Evolutionary conservation across 2,797 vertebrate genomes (phyloP), one percentile per base, ranked within the genome.

Genomic region (Yasuhikotakia modesta): DNA sequence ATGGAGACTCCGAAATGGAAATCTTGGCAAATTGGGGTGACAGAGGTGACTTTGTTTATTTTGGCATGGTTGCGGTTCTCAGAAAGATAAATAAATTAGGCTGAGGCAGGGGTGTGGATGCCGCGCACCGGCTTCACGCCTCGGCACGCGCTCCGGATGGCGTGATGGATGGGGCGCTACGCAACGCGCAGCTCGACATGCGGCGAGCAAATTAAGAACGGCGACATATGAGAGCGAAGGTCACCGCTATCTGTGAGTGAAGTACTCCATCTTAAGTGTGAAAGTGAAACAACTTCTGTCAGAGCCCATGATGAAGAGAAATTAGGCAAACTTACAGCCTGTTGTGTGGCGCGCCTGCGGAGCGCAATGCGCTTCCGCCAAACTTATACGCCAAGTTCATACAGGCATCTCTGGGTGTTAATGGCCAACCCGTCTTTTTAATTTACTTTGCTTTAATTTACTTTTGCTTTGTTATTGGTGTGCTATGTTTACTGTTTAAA

Each of bases 31-130:
- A 84, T 78, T 58, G 71, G 45, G 76, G 84, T 83, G 86, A 82
- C 0, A 43, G 43, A 70, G 87, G 87, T 90, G 88, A 91, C 90
- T 90, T 88, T 90, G 87, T 83, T 85, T 84, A 76, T 76, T 84
- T 84, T 82, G 86, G 83, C 32, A 50, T 39, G 39, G 61, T 69
- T 79, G 45, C 35, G 39, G 64, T 60, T 85, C 81, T 78, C 60
- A 50, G 73, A 79, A 76, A 84, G 84, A 88, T 88, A 87, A 88
- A 89, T 85, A 88, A 83, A 84, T 89, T 81, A 85, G 84, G 85
- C 76, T 57, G 73, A 82, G 87, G 83, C 14, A 52, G 48, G 81
- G 57, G 64, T 76, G 70, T 73, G 30, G 82, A 74, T 66, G 69
- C 78, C 61, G 58, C 76, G 79, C 83, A 87, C 84, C 85, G 85